Base-by-base conservation (phyloP, 2,113 vertebrate genomes). In the Chrysochloris asiatica region DNA sequence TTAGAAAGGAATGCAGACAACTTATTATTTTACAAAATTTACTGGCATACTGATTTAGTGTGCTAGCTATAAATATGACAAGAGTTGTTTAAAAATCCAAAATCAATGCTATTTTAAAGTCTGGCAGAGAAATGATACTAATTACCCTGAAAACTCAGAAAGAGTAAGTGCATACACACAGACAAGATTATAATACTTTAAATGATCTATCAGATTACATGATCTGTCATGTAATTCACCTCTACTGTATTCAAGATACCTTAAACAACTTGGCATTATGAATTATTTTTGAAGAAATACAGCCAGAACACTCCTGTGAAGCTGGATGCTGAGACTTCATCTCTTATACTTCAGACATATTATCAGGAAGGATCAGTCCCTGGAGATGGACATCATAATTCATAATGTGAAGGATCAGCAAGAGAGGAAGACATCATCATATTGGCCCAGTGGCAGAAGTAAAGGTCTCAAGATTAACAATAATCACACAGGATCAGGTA, bases 151-250 rank as follows among this genome's bases (percentile, higher is more conserved):
- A 82, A 82, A 1, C 33, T 81, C 45, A 63, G 33, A 21, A 69
- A 65, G 4, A 87, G 36, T 80, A 91, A 93, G 43, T 82, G 4
- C 17, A 14, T 63, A 12, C 6, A 52, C 76, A 63, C 14, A 91
- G 13, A 30, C 22, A 86, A 43, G 21, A 48, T 43, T 47, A 72
- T 72, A 77, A 61, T 61, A 61, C 72, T 54, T 94, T 59, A 61
- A 79, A 41, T 81, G 4, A 61, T 61, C 59, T 72, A 82, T 80
- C 56, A 77, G 48, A 36, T 56, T 77, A 86, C 92, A 63, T 85
- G 7, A 65, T 2, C 71, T 50, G 28, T 56, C 26, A 56, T 76
- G 8, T 85, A 43, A 63, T 73, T 54, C 2, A 54, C 28, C 33
- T 56, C n/a, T 26, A 26, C 45, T 90, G 75, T 81, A 77, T 76